phyloP scores from a whole-genome alignment of 2,888 invertebrate genomes.

The Diploptera punctata region DNA sequence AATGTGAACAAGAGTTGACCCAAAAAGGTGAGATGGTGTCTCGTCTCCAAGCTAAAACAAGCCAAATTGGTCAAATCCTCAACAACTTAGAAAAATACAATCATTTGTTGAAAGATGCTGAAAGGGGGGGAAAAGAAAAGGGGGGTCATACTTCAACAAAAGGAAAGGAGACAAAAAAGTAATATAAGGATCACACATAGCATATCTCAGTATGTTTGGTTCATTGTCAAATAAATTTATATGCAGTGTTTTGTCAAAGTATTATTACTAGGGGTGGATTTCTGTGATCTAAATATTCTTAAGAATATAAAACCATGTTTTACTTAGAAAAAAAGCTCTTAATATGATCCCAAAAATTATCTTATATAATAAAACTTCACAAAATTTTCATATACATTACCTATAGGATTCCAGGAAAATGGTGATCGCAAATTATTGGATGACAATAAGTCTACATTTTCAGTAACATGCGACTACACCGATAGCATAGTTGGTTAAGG shows the following conservation, averaged over 20 bases:
- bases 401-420: too few species aligned
- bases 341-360: too few species aligned
- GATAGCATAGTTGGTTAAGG: too few species aligned
- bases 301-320: too few species aligned
- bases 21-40: slow-evolving; percentile 96
- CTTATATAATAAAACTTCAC: too few species aligned
- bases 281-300: too few species aligned
- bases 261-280: too few species aligned
- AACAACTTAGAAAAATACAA: slow-evolving; percentile 89
- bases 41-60: slow-evolving; percentile 93
- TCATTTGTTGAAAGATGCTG: slow-evolving; percentile 70
- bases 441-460: too few species aligned
- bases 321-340: too few species aligned
- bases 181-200: neutral
- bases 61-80: slow-evolving; percentile 93
- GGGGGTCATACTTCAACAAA: slow-evolving; percentile 25
- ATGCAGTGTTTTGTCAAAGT: neutral
- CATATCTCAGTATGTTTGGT: slow-evolving; percentile 14
- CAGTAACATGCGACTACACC: too few species aligned
- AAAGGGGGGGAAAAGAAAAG: slow-evolving; percentile 53
- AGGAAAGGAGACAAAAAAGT: slow-evolving; percentile 26
- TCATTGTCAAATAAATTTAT: neutral
- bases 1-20: slow-evolving; percentile 94
- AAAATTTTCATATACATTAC: too few species aligned
- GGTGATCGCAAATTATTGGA: too few species aligned